Evolutionary conservation across 1,140 invertebrate species (phyloP).

Genomic region (Drosophila oshimai): DNA sequence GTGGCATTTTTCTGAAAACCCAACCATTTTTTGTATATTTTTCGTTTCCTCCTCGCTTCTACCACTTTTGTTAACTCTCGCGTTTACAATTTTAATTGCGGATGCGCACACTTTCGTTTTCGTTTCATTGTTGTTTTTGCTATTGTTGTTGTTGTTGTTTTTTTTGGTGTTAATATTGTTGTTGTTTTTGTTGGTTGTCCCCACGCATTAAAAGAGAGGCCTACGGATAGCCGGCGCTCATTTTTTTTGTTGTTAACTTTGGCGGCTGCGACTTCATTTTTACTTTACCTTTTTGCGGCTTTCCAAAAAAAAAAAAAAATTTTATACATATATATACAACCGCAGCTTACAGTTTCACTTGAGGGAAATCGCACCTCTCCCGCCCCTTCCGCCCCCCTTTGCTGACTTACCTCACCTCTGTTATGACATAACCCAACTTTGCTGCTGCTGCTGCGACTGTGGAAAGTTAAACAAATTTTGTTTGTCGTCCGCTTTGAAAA

Average conservation of each 20-base stretch:
- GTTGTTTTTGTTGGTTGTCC: constrained; percentile 15
- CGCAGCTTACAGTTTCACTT: constrained; percentile 75
- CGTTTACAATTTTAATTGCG: constrained; percentile 74
- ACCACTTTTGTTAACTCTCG: constrained; percentile 47
- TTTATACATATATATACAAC: constrained; percentile 18
- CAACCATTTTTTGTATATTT: constrained; percentile 4
- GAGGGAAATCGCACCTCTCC: constrained; percentile 68
- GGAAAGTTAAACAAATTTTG: constrained; percentile 75
- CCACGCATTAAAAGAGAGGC: constrained; percentile 45
- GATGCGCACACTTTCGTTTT: constrained; percentile 80
- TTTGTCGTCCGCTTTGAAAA: constrained; percentile 63
- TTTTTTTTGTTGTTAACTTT: constrained; percentile 25
- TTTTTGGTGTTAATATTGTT: constrained; percentile 8
- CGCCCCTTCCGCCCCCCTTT: not conserved
- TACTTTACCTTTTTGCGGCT: constrained; percentile 52
- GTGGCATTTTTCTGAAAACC: constrained; percentile 53
- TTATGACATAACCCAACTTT: constrained; percentile 64
- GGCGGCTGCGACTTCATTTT: constrained; percentile 32
- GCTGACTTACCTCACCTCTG: constrained; percentile 42
- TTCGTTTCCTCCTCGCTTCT: constrained; percentile 1
- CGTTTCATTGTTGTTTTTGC: constrained; percentile 42
- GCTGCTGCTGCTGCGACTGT: constrained; percentile 34
- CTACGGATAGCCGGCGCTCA: constrained; percentile 36
- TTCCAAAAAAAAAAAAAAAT: constrained; percentile 56
- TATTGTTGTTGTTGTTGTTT: constrained; percentile 7